phyloP scores from a whole-genome alignment of 2,888 invertebrate genomes.

The Sinodicranocentrus sp. region DNA sequence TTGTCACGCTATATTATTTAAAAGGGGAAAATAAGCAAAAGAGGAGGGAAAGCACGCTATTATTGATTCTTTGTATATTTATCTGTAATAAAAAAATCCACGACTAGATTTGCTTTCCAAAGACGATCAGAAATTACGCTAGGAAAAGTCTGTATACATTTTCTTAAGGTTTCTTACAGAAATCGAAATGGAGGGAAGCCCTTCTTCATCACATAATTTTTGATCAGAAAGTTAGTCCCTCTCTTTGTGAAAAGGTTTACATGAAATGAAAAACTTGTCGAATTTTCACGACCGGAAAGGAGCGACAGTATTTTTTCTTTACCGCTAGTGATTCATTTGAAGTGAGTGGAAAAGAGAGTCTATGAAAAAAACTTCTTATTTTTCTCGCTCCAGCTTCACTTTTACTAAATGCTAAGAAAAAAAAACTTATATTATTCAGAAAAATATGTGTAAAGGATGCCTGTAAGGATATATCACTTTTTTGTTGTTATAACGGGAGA shows the following conservation, averaged over 20 bases:
- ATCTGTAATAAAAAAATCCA: background rate
- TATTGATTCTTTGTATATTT: conserved; percentile 48
- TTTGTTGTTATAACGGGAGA: conserved; percentile 1
- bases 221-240: background rate
- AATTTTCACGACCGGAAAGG: conserved; percentile 41
- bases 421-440: background rate
- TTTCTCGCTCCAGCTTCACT: background rate
- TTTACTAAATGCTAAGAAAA: background rate
- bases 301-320: conserved; percentile 27
- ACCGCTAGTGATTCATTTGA: background rate
- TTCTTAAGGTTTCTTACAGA: no score
- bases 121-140: conserved; percentile 8
- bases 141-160: background rate
- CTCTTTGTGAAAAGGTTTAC: background rate
- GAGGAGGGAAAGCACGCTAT: conserved; percentile 3
- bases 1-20: conserved; percentile 53
- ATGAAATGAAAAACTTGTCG: conserved; percentile 25
- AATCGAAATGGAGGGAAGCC: background rate
- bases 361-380: no score
- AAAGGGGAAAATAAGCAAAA: background rate
- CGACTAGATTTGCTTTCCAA: no score
- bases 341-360: background rate
- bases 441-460: conserved; percentile 9
- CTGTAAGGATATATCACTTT: background rate
- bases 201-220: conserved; percentile 13